These are phyloP conservation scores for Perognathus longimembris DNA, from an alignment of 2,113 vertebrate species.

Conservation along the genomic window DNA sequence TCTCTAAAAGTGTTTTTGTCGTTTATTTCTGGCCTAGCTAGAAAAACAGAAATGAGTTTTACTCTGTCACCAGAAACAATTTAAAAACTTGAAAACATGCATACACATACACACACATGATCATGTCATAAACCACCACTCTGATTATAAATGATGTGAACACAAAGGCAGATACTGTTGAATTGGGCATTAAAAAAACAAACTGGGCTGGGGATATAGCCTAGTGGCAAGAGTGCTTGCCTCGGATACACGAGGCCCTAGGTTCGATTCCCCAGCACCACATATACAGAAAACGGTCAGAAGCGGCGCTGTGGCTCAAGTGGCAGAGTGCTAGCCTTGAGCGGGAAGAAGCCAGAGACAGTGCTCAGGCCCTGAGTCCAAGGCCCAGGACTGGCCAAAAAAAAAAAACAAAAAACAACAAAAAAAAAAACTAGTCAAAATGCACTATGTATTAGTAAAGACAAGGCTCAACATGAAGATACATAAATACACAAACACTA, in stretches of 20 bases:
- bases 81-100: background rate
- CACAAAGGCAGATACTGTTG: background rate
- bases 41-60: background rate
- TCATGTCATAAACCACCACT: background rate
- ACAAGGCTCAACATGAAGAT: background rate
- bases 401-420: too few species aligned
- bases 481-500: background rate
- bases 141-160: background rate
- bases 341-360: too few species aligned
- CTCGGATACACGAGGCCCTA: too few species aligned
- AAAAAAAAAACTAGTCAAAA: background rate
- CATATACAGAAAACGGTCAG: too few species aligned
- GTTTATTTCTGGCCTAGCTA: conserved; percentile 31
- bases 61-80: background rate
- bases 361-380: too few species aligned
- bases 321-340: too few species aligned
- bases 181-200: background rate
- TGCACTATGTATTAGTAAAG: background rate
- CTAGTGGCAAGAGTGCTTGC: too few species aligned
- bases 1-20: background rate
- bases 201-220: too few species aligned
- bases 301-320: too few species aligned
- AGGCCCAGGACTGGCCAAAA: too few species aligned
- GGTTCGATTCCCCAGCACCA: too few species aligned
- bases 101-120: background rate